Evolutionary conservation across 2,888 invertebrate species (phyloP).

Genomic region (Toxonevra muliebris): DNA sequence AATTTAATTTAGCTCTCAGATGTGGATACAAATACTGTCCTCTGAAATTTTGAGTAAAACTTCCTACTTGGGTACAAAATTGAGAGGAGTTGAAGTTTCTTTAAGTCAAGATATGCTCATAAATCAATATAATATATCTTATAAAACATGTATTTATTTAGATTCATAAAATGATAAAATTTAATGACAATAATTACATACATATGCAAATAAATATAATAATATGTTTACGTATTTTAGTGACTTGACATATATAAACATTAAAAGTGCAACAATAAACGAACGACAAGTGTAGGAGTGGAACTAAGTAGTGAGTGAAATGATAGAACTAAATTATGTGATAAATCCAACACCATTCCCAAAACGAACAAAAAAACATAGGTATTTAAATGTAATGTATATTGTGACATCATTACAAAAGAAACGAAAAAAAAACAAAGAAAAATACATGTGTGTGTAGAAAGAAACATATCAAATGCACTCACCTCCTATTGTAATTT

Average conservation of each 20-base stretch:
- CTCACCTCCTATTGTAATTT: slow-evolving; percentile 57
- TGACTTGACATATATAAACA: no score
- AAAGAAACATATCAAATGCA: slow-evolving; percentile 43
- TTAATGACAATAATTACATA: no score
- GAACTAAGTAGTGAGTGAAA: background rate
- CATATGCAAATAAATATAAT: no score
- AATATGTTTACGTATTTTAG: no score
- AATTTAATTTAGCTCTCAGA: background rate
- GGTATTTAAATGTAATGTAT: background rate
- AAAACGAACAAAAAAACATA: slow-evolving; percentile 35
- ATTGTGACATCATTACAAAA: slow-evolving; percentile 25
- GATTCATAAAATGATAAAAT: no score
- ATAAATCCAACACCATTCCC: slow-evolving; percentile 47
- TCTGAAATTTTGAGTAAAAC: background rate
- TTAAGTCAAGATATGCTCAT: no score
- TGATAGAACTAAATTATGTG: slow-evolving; percentile 25
- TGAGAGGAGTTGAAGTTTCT: background rate
- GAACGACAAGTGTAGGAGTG: slow-evolving; percentile 4
- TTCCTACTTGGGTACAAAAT: background rate
- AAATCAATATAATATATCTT: no score
- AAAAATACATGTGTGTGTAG: no score
- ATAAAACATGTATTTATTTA: no score
- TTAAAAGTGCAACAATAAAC: background rate
- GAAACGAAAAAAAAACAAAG: background rate
- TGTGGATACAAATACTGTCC: background rate